Evolutionary conservation across 2,113 vertebrate species (phyloP), one percentile per base, ranked within the genome.

Genomic region (Promerops cafer): DNA sequence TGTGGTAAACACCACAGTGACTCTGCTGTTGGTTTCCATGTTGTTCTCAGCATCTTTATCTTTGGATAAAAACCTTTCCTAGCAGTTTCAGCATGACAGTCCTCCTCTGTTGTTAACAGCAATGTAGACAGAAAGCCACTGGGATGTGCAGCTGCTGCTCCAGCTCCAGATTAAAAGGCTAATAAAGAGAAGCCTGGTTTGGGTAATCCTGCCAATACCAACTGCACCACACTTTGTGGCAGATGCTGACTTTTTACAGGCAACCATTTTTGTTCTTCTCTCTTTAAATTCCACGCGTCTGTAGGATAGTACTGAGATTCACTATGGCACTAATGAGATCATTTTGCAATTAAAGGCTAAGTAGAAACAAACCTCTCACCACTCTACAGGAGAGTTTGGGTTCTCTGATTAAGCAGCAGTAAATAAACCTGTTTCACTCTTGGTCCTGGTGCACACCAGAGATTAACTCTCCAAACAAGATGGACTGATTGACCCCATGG

Each of bases 391-490:
- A 66, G 81, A 87, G 93, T 82, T 71, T 75, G 44, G 72, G 66
- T 89, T 93, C 88, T 57, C 89, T 82, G 92, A 95, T 96, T 95
- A 91, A 94, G 68, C 86, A 88, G 83, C 90, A 94, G 91, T 90
- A 97, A 97, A 96, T 94, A 96, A 96, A 84, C 86, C 69, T 54
- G 37, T 39, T 90, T 63, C 66, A 52, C 75, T 88, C 78, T 14
- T 42, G 60, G 95, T 92, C 79, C 77, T 83, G 84, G 88, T 75
- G 53, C 71, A 93, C 50, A 87, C 64, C 47, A 53, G 64, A 87
- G 94, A 97, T 95, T 97, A 94, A 94, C 88, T 97, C 91, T 91
- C 90, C 83, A 93, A 92, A 95, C 91, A 95, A 84, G 83, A 83
- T 56, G 84, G 94, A 96, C 96, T 87, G 87, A 96, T 80, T 93